phyloP scores from a whole-genome alignment of 2,113 vertebrate species.

The Raphicerus campestris region DNA sequence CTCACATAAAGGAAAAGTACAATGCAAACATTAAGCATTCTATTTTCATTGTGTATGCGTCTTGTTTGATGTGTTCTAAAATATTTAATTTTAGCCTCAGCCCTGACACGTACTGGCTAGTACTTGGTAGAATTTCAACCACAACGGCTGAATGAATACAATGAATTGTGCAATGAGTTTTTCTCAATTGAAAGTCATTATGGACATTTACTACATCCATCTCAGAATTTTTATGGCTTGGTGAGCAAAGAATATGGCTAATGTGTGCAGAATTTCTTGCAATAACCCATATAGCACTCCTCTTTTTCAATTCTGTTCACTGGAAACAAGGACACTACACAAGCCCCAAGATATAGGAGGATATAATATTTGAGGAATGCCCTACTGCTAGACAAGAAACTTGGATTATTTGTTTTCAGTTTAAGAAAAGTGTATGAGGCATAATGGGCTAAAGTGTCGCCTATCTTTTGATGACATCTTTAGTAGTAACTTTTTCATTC shows the following conservation, averaged over 20 bases:
- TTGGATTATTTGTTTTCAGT: not conserved
- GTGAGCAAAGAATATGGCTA: not conserved
- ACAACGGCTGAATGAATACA: not conserved
- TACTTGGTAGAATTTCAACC: not conserved
- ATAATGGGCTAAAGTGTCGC: not conserved
- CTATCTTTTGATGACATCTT: not conserved
- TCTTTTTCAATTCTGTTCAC: not conserved
- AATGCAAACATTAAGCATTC: not conserved
- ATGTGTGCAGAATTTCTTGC: not conserved
- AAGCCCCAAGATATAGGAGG: not conserved
- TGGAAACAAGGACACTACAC: not conserved
- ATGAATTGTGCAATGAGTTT: not conserved
- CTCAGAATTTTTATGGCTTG: not conserved
- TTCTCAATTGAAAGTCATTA: not conserved
- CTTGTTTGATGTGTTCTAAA: constrained; percentile 26
- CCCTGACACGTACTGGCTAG: not conserved
- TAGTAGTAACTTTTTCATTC: not conserved
- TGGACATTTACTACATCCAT: not conserved
- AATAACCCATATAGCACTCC: not conserved
- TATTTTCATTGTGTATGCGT: not conserved
- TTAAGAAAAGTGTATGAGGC: not conserved
- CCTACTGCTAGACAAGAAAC: not conserved
- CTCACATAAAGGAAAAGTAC: not conserved
- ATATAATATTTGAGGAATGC: not conserved
- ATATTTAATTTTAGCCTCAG: constrained; percentile 45